Evolutionary conservation across 2,797 vertebrate genomes (phyloP).

Genomic region (Notoglanidium macrostoma): DNA sequence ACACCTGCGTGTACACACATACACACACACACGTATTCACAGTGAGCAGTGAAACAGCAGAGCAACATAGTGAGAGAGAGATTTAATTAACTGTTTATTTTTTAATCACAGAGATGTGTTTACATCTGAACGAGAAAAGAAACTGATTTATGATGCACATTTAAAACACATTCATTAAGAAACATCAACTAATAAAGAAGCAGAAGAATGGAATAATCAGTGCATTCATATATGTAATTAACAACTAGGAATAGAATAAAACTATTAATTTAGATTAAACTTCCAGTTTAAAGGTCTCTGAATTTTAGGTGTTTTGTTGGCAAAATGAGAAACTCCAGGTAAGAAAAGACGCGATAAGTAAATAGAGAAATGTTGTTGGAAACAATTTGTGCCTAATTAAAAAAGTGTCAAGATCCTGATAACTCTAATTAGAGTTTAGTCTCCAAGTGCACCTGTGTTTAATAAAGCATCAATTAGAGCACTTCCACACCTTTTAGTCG

Average conservation of each 20-base stretch:
- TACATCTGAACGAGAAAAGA: background rate
- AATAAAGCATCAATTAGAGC: background rate
- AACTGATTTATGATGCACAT: background rate
- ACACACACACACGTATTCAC: constrained; percentile 12
- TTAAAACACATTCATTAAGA: background rate
- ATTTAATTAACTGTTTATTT: background rate
- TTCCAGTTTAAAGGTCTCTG: background rate
- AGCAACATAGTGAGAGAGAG: background rate
- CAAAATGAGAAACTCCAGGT: background rate
- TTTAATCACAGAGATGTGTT: background rate
- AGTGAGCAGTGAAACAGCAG: background rate
- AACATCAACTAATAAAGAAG: background rate
- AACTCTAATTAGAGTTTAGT: background rate
- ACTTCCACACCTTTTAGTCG: background rate
- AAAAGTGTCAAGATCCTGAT: constrained; percentile 1
- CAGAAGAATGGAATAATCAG: background rate
- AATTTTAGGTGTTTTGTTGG: background rate
- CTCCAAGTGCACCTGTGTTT: background rate
- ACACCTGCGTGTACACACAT: constrained; percentile 77
- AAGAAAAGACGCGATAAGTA: background rate
- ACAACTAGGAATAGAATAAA: background rate
- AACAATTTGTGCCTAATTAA: background rate
- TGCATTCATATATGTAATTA: background rate
- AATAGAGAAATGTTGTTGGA: background rate
- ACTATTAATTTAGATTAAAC: background rate